These are phyloP conservation scores for Ceratina australensis DNA, from an alignment of 1,140 invertebrate species.

Conservation along the genomic window DNA sequence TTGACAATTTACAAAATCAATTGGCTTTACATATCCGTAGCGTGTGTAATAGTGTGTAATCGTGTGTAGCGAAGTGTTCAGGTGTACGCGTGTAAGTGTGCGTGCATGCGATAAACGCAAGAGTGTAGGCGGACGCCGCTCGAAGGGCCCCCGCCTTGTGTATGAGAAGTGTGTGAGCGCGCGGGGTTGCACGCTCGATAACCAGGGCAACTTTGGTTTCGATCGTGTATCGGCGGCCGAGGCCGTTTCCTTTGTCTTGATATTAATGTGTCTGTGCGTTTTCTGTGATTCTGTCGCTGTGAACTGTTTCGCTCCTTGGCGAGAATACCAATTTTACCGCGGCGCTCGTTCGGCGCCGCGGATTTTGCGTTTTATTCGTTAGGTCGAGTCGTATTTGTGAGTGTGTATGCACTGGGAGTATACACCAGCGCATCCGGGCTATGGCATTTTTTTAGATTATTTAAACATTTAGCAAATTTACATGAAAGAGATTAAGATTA, in stretches of 20 bases:
- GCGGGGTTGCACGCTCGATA: slow-evolving; percentile 76
- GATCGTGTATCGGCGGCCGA: slow-evolving; percentile 25
- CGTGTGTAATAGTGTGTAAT: slow-evolving; percentile 71
- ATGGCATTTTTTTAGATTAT: slow-evolving; percentile 80
- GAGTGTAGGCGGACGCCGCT: slow-evolving; percentile 32
- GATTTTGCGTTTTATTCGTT: slow-evolving; percentile 74
- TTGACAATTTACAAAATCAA: slow-evolving; percentile 79
- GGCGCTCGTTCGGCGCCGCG: slow-evolving; percentile 38
- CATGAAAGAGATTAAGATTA: slow-evolving; percentile 81
- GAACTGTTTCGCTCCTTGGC: slow-evolving; percentile 62
- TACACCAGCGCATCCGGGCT: slow-evolving; percentile 81
- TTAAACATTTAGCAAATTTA: slow-evolving; percentile 81
- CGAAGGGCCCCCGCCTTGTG: slow-evolving; percentile 20
- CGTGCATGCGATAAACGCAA: slow-evolving; percentile 69
- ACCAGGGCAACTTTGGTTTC: slow-evolving; percentile 72
- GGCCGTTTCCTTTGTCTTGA: slow-evolving; percentile 3
- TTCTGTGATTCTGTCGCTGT: slow-evolving; percentile 68
- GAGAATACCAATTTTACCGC: slow-evolving; percentile 71
- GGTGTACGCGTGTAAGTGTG: slow-evolving; percentile 61
- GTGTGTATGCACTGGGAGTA: slow-evolving; percentile 81
- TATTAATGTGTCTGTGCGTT: slow-evolving; percentile 52
- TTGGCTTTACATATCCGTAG: slow-evolving; percentile 81
- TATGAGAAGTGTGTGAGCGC: slow-evolving; percentile 71
- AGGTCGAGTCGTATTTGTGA: slow-evolving; percentile 80
- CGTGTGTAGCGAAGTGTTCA: slow-evolving; percentile 48